These are phyloP conservation scores for Poeciliopsis infans DNA, from an alignment of 2,797 vertebrate species.

Conservation along the genomic window DNA sequence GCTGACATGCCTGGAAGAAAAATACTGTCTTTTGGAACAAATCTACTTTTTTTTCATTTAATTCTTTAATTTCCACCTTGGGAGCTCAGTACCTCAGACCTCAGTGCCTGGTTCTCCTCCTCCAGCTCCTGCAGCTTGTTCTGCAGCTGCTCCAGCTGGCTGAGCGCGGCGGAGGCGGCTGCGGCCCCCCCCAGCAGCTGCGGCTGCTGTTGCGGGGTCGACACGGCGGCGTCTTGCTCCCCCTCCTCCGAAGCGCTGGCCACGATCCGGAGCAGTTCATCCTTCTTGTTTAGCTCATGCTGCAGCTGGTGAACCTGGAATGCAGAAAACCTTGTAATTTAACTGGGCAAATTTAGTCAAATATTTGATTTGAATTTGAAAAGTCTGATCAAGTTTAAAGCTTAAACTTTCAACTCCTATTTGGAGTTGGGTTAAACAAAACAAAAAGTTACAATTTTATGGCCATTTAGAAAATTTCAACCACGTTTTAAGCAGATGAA, in stretches of 20 bases:
- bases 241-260: conserved; percentile 95
- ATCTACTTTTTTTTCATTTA: background rate
- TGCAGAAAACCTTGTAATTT: background rate
- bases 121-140: conserved; percentile 92
- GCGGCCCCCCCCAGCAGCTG: conserved; percentile 63
- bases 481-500: background rate
- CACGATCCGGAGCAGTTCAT: conserved; percentile 92
- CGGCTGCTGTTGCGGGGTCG: conserved; percentile 85
- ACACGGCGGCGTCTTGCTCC: conserved; percentile 91
- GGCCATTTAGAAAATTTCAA: too few relatives aligned
- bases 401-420: background rate
- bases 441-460: too few relatives aligned
- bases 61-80: background rate
- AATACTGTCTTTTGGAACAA: background rate
- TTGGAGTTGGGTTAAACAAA: too few relatives aligned
- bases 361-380: background rate
- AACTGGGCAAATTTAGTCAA: background rate
- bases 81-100: conserved; percentile 84
- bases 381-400: too few relatives aligned
- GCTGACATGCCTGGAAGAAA: conserved; percentile 85
- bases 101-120: conserved; percentile 91
- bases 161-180: conserved; percentile 77
- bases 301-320: conserved; percentile 94
- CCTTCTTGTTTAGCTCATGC: conserved; percentile 94
- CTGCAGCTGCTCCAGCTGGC: conserved; percentile 91